Percentiles rank a stretch among this genome's conserved stretches.
phyloP scores from a whole-genome alignment of 2,113 vertebrate genomes.

The Gavia stellata region DNA sequence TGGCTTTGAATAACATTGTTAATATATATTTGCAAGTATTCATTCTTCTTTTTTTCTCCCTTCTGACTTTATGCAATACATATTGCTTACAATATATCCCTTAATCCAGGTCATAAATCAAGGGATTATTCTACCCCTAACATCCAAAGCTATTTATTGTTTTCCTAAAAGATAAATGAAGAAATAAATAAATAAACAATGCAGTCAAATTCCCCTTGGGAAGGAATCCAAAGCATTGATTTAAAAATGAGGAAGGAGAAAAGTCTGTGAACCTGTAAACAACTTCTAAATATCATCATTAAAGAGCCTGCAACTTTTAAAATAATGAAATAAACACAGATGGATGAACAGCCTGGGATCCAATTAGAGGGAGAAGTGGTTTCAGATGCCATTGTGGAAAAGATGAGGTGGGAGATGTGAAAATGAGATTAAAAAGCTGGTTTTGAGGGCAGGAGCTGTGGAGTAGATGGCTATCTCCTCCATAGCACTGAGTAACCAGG shows the following conservation, averaged over 20 bases:
- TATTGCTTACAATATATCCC: background rate
- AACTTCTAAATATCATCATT: background rate
- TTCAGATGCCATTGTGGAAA: background rate
- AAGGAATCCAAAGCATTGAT: background rate
- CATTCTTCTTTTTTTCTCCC: background rate
- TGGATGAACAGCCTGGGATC: background rate
- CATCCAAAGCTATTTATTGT: background rate
- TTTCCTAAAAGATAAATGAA: background rate
- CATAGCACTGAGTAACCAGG: background rate
- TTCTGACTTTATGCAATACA: background rate
- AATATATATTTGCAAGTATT: background rate
- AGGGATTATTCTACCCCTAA: background rate
- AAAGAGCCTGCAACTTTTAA: background rate
- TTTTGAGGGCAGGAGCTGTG: background rate
- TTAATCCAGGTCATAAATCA: background rate
- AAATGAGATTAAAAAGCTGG: background rate
- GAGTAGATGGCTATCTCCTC: background rate
- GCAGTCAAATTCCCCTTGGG: background rate
- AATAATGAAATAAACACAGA: background rate
- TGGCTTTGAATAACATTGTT: background rate
- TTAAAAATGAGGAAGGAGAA: background rate
- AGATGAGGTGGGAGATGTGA: background rate
- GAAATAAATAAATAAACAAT: background rate
- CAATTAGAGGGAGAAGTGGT: background rate
- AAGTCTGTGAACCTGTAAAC: background rate